phyloP scores from a whole-genome alignment of 2,888 invertebrate species.

The Lycaena phlaeas region DNA sequence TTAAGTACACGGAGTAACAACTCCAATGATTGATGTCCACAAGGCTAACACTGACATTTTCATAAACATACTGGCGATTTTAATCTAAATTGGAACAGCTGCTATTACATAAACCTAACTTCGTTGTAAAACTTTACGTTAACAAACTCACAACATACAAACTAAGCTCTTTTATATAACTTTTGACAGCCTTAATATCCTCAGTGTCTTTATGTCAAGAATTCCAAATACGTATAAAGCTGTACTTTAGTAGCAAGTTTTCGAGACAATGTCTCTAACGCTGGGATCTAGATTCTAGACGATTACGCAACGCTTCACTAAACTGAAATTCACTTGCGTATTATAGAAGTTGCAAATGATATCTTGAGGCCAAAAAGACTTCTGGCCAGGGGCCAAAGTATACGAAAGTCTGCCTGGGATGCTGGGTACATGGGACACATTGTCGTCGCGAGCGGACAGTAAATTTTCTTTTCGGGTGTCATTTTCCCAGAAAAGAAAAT shows the following conservation, averaged over 20 bases:
- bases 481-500: too few relatives aligned
- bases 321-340: slow-evolving; percentile 36
- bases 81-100: too few relatives aligned
- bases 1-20: too few relatives aligned
- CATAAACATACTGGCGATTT: too few relatives aligned
- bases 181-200: background rate
- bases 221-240: background rate
- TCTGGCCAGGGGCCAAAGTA: slow-evolving; percentile 60
- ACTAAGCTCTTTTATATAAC: background rate
- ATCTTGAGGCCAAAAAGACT: slow-evolving; percentile 71
- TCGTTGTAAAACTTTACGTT: too few relatives aligned
- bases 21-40: too few relatives aligned
- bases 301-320: slow-evolving; percentile 37
- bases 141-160: too few relatives aligned
- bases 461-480: too few relatives aligned
- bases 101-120: too few relatives aligned
- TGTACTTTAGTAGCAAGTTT: background rate
- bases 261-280: slow-evolving; percentile 9
- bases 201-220: background rate
- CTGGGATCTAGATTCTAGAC: slow-evolving; percentile 16
- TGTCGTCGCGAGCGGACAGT: slow-evolving; percentile 14
- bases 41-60: too few relatives aligned
- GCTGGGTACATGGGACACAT: slow-evolving; percentile 34
- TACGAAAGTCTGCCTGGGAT: slow-evolving; percentile 39
- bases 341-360: slow-evolving; percentile 55